A percentile compares a stretch with the other conserved stretches of the same genome.
These are phyloP conservation scores for Elysia crispata DNA, from an alignment of 2,888 invertebrate species.

Conservation along the genomic window DNA sequence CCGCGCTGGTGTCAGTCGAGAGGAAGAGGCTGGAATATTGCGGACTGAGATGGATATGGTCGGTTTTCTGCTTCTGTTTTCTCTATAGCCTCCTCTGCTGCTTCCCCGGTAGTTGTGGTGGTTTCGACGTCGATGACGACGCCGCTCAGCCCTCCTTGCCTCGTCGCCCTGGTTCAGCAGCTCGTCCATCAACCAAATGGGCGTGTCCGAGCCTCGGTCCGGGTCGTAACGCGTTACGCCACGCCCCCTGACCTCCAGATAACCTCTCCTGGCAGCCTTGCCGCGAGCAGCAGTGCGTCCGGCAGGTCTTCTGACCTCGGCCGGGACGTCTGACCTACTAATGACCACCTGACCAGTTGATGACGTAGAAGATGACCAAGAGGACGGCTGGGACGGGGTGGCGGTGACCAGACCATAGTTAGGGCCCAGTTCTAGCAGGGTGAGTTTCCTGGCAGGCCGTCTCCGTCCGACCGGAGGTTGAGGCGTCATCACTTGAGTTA, in stretches of 20 bases:
- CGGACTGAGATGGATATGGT: too few relatives aligned
- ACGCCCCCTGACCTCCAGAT: constrained; percentile 14
- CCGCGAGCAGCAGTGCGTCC: neutral
- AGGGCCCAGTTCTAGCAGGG: constrained; percentile 7
- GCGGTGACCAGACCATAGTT: neutral
- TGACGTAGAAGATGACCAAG: too few relatives aligned
- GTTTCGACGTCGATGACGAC: too few relatives aligned
- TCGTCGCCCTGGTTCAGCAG: neutral
- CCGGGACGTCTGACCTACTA: neutral
- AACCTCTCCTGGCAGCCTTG: neutral
- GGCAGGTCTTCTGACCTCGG: neutral
- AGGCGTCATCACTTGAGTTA: too few relatives aligned
- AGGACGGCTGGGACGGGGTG: neutral
- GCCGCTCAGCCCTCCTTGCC: neutral
- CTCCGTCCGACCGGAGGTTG: neutral
- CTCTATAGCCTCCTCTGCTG: neutral
- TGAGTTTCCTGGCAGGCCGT: neutral
- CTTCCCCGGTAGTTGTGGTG: neutral
- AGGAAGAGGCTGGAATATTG: too few relatives aligned
- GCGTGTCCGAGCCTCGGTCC: neutral
- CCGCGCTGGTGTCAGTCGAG: too few relatives aligned
- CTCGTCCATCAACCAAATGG: constrained; percentile 35
- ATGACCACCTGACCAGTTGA: too few relatives aligned
- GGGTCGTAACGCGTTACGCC: neutral
- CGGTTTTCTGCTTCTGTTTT: neutral